These are phyloP conservation scores for Coluber constrictor DNA, from an alignment of 2,797 vertebrate genomes.

Conservation along the genomic window DNA sequence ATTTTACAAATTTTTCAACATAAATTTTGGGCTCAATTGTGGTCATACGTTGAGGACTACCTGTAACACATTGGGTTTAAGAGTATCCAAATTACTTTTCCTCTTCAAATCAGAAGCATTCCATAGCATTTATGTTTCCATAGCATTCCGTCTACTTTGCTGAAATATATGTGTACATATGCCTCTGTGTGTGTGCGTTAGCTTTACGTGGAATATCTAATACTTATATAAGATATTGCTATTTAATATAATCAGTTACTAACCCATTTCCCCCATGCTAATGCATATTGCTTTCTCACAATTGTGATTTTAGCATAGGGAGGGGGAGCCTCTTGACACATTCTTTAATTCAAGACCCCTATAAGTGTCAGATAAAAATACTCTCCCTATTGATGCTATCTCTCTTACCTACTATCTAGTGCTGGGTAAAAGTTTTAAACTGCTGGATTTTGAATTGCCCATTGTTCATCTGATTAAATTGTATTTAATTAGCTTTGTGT, in stretches of 20 bases:
- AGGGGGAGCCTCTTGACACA: slow-evolving; percentile 3
- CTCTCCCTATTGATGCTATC: neutral
- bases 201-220: neutral
- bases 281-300: neutral
- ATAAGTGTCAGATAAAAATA: neutral
- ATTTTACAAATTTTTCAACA: neutral
- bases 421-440: slow-evolving; percentile 41
- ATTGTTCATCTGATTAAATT: slow-evolving; percentile 68
- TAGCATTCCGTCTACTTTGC: neutral
- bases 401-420: neutral
- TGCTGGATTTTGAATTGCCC: slow-evolving; percentile 40
- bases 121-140: rapidly evolving
- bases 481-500: slow-evolving; percentile 67
- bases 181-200: neutral
- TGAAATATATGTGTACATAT: neutral
- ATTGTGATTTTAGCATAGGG: neutral
- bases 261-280: neutral
- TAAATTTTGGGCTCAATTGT: neutral
- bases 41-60: neutral
- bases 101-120: neutral
- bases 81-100: neutral
- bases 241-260: neutral
- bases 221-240: neutral
- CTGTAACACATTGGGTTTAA: neutral
- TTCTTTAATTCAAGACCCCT: neutral